phyloP scores from a whole-genome alignment of 2,797 vertebrate species.

The Bradypus variegatus region DNA sequence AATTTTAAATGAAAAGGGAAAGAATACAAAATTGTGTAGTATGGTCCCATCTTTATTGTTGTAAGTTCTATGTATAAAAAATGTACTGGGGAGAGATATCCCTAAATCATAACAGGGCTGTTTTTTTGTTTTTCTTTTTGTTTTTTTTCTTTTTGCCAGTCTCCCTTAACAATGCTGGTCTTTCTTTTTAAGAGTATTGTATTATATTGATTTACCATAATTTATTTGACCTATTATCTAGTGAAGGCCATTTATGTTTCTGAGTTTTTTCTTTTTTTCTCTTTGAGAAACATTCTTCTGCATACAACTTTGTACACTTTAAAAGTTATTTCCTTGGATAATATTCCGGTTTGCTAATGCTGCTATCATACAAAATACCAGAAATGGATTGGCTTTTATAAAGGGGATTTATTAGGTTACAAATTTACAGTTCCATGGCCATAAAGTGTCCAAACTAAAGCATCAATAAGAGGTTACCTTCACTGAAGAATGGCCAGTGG shows the following conservation, averaged over 20 bases:
- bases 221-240: too few species aligned
- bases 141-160: neutral
- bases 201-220: neutral
- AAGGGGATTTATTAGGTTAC: too few species aligned
- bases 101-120: neutral
- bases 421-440: too few species aligned
- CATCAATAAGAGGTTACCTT: too few species aligned
- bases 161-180: neutral
- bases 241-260: too few species aligned
- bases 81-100: neutral
- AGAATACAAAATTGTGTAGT: neutral
- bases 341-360: too few species aligned
- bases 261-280: neutral
- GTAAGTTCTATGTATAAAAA: neutral
- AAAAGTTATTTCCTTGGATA: neutral
- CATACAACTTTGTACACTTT: neutral
- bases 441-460: too few species aligned
- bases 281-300: neutral
- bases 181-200: neutral
- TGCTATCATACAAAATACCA: too few species aligned
- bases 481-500: too few species aligned
- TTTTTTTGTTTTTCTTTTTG: neutral
- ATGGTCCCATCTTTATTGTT: neutral
- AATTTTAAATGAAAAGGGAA: neutral
- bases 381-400: too few species aligned